Percentiles rank a stretch among this genome's conserved stretches.
Conservation (phyloP, 2,113 vertebrate genomes). For the Gobius niger region DNA sequence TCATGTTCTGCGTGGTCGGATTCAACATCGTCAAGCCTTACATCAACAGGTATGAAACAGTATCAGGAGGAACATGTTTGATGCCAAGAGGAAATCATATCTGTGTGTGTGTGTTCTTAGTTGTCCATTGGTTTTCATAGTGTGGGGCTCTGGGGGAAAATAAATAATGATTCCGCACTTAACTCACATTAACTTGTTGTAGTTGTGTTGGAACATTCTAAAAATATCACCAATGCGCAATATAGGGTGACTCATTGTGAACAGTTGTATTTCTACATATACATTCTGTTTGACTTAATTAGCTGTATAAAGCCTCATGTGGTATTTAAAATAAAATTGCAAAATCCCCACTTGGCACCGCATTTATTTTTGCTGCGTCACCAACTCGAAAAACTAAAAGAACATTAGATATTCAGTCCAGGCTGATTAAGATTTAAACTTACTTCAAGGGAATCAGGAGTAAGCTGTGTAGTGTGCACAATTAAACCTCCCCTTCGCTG, state of each 20-base stretch:
- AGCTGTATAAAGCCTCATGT: not conserved
- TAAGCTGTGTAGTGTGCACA: not conserved
- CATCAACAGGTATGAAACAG: slow-evolving; percentile 73
- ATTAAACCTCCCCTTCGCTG: not conserved
- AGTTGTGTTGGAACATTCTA: too few relatives aligned
- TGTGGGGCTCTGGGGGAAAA: too few relatives aligned
- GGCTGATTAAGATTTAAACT: not conserved
- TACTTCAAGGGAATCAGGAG: not conserved
- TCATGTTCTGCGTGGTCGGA: slow-evolving; percentile 84
- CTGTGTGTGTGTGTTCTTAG: too few relatives aligned
- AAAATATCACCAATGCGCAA: too few relatives aligned
- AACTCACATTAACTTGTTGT: too few relatives aligned
- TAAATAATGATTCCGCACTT: too few relatives aligned
- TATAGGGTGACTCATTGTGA: too few relatives aligned
- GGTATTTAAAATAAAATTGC: not conserved
- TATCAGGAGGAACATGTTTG: not conserved
- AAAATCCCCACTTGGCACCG: not conserved
- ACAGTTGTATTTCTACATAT: too few relatives aligned
- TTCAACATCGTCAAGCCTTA: slow-evolving; percentile 78
- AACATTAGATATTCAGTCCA: not conserved
- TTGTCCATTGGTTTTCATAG: too few relatives aligned
- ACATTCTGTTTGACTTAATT: too few relatives aligned
- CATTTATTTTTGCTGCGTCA: not conserved
- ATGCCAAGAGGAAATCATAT: too few relatives aligned
- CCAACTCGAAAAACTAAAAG: not conserved